Base-by-base conservation (phyloP, 2,888 invertebrate genomes). In the Drosophila yooni region DNA sequence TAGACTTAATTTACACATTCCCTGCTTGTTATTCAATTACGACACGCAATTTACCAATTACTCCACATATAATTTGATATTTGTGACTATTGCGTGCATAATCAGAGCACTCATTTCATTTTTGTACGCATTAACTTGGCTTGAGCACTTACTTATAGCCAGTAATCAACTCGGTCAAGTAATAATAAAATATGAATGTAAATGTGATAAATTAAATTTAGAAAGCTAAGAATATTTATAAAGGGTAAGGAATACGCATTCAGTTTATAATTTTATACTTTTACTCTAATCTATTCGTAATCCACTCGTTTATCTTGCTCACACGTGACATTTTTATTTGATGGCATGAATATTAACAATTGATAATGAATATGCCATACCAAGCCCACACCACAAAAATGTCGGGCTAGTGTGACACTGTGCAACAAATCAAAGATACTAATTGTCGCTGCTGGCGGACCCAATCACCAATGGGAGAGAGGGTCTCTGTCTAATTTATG, bases 401-500 rank as follows among this genome's bases (percentile, higher is more conserved):
- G 46, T 46, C 8, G 15, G 15, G 21, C 36, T 8, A 10, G 54
- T 56, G 31, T 51, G 34, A 29, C 40, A 21, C 29, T 11, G 31
- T 33, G 60, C 31, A 43, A 69, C 62, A 63, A 51, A 62, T 69
- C 60, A 51, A 36, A 76, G 78, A 69, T 29, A 50, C 79, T 70
- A 78, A 81, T 78, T 79, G 70, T 72, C 62, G 15, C 78, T 46
- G 62, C 13, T 38, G n/a, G 21, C 68, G 65, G 64, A 60, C 51
- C 63, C 68, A 71, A 29, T 52, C 68, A 62, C 89, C 83, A 89
- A 84, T 89, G 65, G 71, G 18, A 27, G 64, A 89, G 88, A 67
- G 71, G 68, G 72, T 78, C 87, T 65, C 83, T 63, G 65, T 57
- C 60, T 83, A 77, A 89, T 83, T 88, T 89, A 70, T 83, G 81